Conservation (phyloP, 2,888 invertebrate species). For the Chrysolina americana region DNA sequence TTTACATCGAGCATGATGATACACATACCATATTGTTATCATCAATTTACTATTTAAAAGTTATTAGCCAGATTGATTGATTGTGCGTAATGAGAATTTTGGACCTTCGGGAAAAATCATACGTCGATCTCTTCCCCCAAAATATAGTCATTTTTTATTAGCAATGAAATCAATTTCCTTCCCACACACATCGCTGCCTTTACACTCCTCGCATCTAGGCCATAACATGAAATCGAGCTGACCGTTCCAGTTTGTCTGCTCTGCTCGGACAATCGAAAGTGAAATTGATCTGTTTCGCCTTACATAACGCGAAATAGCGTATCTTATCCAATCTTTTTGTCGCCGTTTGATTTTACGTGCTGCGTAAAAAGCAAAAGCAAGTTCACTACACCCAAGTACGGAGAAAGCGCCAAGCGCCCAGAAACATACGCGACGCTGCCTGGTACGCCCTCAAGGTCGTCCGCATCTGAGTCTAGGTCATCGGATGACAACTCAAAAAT, state of each 20-base stretch:
- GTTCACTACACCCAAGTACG: slow-evolving; percentile 15
- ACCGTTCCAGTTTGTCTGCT: slow-evolving; percentile 4
- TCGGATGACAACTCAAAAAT: not conserved
- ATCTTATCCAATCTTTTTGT: slow-evolving; percentile 5
- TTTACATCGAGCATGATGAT: no score
- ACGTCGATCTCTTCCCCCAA: no score
- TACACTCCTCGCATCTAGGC: not conserved
- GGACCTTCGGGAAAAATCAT: no score
- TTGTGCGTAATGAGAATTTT: no score
- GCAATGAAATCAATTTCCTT: not conserved
- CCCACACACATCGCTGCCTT: not conserved
- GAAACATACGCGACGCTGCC: not conserved
- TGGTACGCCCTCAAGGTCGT: not conserved
- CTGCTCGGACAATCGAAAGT: slow-evolving; percentile 8
- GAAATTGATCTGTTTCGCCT: not conserved
- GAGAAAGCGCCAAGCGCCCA: slow-evolving; percentile 1
- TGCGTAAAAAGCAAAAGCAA: not conserved
- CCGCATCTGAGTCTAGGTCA: no score
- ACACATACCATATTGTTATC: no score
- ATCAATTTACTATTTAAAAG: no score
- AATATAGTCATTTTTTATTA: no score
- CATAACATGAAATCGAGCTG: not conserved
- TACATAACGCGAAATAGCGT: not conserved
- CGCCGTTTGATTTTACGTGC: not conserved
- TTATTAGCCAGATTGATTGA: no score